Base-by-base conservation (phyloP, 1,140 invertebrate genomes). In the Drosophila obscura region DNA sequence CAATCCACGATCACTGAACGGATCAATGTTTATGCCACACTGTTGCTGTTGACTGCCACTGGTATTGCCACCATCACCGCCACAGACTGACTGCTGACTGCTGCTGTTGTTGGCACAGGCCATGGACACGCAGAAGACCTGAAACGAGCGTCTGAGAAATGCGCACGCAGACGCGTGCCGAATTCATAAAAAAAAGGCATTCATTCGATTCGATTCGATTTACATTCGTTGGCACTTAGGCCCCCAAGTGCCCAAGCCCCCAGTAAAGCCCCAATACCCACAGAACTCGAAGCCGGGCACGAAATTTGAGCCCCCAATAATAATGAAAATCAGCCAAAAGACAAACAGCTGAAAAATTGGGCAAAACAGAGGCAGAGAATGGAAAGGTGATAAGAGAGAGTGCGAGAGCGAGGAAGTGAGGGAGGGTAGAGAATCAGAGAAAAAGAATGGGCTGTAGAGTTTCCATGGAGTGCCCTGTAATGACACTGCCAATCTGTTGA, bases 151-250 rank as follows among this genome's bases (percentile, higher is more conserved):
- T 39, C 11, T 4, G 11, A 39, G 35, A 39, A 84, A 85, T 88
- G 79, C 83, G 83, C 79, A 87, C 82, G 71, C 79, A 75, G 83
- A 87, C 82, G 82, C 82, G 82, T 87, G 82, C 82, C 82, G 83
- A 87, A 87, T 88, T 88, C 65, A 87, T 87, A 88, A 87, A 88
- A 87, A 87, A 78, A 53, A 9, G 24, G 49, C 48, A 50, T 24
- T 24, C 50, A 69, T 69, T 69, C 50, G 66, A 75, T 77, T 78
- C 81, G 69, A 88, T 62, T 87, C 69, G 66, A 88, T 87, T 87
- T 87, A 85, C 82, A 87, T 81, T 76, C 57, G 80, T 45, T 69
- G 56, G 80, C 74, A 78, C 71, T 75, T 79, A 57, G 81, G 72
- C 72, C 59, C 43, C 44, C 61, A 55, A 61, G 26, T 7, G 6